These are phyloP conservation scores for Ichneumoninae sp. DNA, from an alignment of 2,888 invertebrate species.

Conservation along the genomic window DNA sequence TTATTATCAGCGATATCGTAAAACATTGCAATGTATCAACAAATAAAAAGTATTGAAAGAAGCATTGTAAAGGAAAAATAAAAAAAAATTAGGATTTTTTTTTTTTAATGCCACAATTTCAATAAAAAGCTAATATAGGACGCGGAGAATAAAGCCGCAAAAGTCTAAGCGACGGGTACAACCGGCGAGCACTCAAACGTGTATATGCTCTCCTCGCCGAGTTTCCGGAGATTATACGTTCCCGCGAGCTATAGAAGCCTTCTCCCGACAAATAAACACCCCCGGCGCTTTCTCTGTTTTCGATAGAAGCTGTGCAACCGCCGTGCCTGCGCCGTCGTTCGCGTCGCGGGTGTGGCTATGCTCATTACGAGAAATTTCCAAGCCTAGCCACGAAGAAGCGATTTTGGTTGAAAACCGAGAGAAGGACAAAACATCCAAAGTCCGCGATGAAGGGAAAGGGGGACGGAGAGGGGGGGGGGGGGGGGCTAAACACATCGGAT, in stretches of 20 bases:
- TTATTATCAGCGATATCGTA: too few relatives aligned
- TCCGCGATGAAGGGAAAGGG: neutral
- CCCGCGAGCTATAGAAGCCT: slow-evolving; percentile 24
- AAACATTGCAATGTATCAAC: too few relatives aligned
- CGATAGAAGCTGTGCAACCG: slow-evolving; percentile 12
- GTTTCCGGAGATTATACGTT: neutral
- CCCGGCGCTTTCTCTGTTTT: slow-evolving; percentile 23
- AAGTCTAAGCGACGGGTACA: neutral
- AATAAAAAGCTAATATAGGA: slow-evolving; percentile 1
- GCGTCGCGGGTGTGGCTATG: slow-evolving; percentile 3
- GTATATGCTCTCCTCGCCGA: neutral
- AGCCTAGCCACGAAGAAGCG: neutral
- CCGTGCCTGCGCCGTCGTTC: neutral
- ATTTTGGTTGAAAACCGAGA: slow-evolving; percentile 15
- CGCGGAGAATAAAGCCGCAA: neutral
- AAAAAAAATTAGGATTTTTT: neutral
- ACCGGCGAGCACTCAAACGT: neutral
- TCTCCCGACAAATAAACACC: slow-evolving; percentile 31
- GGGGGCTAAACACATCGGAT: slow-evolving; percentile 51
- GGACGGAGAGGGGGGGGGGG: neutral
- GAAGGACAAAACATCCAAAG: slow-evolving; percentile 44
- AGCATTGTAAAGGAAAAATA: too few relatives aligned
- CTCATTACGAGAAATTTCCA: slow-evolving; percentile 25
- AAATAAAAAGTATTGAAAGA: neutral
- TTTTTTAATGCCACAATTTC: neutral